A percentile compares a stretch with the other conserved stretches of the same genome.
Evolutionary conservation across 2,797 vertebrate species (phyloP).

Genomic region (Periophthalmus magnuspinnatus): DNA sequence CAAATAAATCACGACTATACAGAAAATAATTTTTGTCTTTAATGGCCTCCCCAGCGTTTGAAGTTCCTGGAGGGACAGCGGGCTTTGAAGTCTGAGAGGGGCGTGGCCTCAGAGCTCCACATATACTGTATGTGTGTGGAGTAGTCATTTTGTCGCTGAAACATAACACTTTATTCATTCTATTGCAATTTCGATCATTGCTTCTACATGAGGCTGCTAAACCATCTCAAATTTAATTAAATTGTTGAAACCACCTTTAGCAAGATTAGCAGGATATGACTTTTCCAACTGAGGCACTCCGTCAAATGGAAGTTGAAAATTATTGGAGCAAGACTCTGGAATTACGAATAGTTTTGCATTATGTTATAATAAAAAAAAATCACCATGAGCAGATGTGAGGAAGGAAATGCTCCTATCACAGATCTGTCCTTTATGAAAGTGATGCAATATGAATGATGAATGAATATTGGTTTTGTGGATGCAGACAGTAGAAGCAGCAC

Average conservation of each 20-base stretch:
- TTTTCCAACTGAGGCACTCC: neutral
- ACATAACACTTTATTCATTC: constrained; percentile 47
- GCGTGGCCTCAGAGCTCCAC: constrained; percentile 39
- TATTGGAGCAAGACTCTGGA: neutral
- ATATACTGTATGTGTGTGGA: constrained; percentile 23
- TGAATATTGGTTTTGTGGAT: neutral
- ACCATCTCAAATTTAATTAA: constrained; percentile 10
- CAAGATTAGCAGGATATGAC: constrained; percentile 14
- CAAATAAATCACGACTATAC: constrained; percentile 79
- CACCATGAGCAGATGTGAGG: neutral
- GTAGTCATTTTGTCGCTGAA: constrained; percentile 46
- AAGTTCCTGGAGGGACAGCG: constrained; percentile 69
- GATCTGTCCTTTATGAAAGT: neutral
- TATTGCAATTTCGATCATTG: constrained; percentile 10
- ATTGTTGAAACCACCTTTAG: neutral
- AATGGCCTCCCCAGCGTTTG: constrained; percentile 75
- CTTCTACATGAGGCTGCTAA: neutral
- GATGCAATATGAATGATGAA: neutral
- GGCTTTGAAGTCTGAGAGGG: constrained; percentile 70
- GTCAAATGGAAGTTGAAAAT: neutral
- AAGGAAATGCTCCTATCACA: neutral
- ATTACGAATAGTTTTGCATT: neutral
- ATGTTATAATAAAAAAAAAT: neutral
- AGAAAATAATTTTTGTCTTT: constrained; percentile 79
- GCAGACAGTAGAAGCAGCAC: constrained; percentile 8